These are phyloP conservation scores for Phacellophora camtschatica DNA, from an alignment of 30 jellyfish, hydroid and myxozoan genomes.

Conservation along the genomic window DNA sequence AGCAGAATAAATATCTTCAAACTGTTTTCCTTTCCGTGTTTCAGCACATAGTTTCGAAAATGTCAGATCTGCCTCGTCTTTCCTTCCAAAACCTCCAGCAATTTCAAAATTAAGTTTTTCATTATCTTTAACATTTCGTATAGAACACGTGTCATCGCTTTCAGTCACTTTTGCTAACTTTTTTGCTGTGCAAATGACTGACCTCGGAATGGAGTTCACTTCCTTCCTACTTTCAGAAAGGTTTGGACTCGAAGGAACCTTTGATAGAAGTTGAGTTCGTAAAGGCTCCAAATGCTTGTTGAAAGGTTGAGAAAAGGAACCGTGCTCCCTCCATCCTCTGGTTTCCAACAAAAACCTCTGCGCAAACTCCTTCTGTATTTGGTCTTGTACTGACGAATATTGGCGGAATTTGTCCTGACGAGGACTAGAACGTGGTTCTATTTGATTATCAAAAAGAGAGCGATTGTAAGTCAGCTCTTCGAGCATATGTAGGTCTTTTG, in stretches of 20 bases:
- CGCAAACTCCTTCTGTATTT: conserved; percentile 1
- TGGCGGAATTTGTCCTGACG: neutral
- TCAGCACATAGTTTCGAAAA: neutral
- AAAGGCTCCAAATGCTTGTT: neutral
- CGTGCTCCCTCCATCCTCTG: neutral
- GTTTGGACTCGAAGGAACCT: neutral
- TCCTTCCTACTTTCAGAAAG: neutral
- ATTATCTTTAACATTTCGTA: neutral
- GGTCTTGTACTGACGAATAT: neutral
- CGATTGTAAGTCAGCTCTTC: neutral
- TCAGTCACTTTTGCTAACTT: neutral
- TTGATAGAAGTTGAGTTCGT: neutral
- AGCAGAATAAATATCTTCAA: neutral
- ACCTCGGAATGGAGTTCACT: neutral
- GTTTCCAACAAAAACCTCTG: neutral
- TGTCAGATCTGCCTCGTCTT: neutral
- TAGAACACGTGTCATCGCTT: neutral
- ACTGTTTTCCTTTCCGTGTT: neutral
- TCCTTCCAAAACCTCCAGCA: neutral
- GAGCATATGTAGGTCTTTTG: neutral
- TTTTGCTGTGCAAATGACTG: neutral
- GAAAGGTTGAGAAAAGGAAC: neutral
- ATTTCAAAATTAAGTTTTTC: neutral
- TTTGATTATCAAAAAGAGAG: neutral
- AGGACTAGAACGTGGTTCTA: neutral